Percentiles rank a stretch among this genome's conserved stretches.
phyloP scores from a whole-genome alignment of 2,113 vertebrate species.

The Ariopsis seemanni region DNA sequence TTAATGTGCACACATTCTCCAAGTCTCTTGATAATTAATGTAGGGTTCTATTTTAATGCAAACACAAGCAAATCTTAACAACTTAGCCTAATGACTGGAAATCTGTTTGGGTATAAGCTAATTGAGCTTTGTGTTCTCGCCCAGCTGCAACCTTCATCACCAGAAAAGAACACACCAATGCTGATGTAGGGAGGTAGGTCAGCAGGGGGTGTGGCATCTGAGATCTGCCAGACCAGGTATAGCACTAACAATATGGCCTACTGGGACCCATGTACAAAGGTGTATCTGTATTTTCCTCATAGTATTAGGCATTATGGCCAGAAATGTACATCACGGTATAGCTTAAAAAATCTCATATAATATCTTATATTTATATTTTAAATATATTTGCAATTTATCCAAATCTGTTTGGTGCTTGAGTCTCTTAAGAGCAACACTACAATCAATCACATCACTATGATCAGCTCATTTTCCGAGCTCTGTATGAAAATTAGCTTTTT shows the following conservation, averaged over 20 bases:
- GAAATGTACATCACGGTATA: background rate
- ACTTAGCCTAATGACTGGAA: background rate
- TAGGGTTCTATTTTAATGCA: background rate
- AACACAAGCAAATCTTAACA: background rate
- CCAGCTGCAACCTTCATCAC: background rate
- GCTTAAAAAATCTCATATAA: background rate
- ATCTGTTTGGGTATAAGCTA: background rate
- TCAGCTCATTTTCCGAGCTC: background rate
- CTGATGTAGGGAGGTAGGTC: background rate
- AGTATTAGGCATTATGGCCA: background rate
- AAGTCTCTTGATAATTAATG: background rate
- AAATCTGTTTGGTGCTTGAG: background rate
- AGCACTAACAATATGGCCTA: background rate
- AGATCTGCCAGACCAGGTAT: background rate
- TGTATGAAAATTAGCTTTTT: background rate
- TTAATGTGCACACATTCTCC: slow-evolving; percentile 1
- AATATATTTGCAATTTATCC: too few relatives aligned
- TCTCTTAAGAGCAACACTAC: background rate
- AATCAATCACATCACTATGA: background rate
- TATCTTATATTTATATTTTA: too few relatives aligned
- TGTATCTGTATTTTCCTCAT: background rate
- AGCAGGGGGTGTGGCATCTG: background rate
- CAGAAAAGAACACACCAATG: background rate
- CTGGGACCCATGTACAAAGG: background rate
- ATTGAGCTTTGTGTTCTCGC: background rate